Conservation (phyloP, 1,140 invertebrate genomes). For the Listronotus oregonensis region DNA sequence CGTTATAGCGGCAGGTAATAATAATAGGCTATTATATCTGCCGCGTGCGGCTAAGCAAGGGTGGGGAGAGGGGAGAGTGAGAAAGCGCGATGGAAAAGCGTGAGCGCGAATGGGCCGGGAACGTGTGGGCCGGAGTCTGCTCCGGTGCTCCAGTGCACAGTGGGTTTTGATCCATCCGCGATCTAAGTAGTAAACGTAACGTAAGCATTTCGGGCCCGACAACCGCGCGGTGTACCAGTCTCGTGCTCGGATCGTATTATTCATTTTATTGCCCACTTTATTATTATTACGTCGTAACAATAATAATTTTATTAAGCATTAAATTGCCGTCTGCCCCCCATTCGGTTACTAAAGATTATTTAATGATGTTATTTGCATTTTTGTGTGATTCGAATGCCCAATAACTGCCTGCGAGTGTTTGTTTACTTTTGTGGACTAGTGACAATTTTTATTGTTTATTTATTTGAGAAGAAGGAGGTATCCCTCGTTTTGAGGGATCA, state of each 20-base stretch:
- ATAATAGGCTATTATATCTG: conserved; percentile 53
- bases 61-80: conserved; percentile 43
- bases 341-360: not conserved
- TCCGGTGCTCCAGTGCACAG: conserved; percentile 52
- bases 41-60: conserved; percentile 42
- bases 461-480: conserved; percentile 32
- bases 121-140: conserved; percentile 55
- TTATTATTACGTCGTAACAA: conserved; percentile 53
- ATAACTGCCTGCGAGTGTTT: conserved; percentile 19
- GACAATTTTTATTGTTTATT: conserved; percentile 28
- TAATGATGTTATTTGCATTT: conserved; percentile 14
- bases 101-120: conserved; percentile 54
- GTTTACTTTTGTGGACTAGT: conserved; percentile 30
- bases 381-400: conserved; percentile 33
- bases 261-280: conserved; percentile 50
- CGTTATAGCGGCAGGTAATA: conserved; percentile 48
- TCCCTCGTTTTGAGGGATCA: conserved; percentile 46
- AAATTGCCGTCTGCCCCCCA: conserved; percentile 5
- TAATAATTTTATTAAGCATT: conserved; percentile 52
- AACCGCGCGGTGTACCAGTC: conserved; percentile 45
- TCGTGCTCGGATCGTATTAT: conserved; percentile 33
- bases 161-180: conserved; percentile 52
- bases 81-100: conserved; percentile 41
- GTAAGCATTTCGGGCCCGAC: conserved; percentile 50
- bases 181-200: conserved; percentile 48